Evolutionary conservation across 2,797 vertebrate genomes (phyloP).

Genomic region (Sarcoramphus papa): DNA sequence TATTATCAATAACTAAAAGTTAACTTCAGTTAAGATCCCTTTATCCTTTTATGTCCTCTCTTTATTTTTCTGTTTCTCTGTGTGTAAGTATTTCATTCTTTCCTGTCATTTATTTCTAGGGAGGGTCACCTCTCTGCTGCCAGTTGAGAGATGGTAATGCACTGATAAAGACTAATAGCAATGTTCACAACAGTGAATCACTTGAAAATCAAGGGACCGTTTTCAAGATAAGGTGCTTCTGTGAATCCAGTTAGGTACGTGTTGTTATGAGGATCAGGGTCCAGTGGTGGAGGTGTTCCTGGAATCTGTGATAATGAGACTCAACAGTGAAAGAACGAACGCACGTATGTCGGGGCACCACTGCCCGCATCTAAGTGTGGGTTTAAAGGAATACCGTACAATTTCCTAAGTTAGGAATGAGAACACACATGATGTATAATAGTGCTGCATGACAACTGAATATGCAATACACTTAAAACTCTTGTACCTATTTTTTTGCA

Average conservation of each 20-base stretch:
- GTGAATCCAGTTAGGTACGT: neutral
- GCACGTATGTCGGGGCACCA: rapidly evolving
- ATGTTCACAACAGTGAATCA: neutral
- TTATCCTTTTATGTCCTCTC: neutral
- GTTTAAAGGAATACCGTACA: neutral
- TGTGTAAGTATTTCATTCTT: neutral
- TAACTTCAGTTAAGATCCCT: neutral
- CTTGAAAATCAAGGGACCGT: neutral
- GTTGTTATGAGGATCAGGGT: neutral
- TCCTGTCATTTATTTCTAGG: neutral
- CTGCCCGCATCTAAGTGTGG: neutral
- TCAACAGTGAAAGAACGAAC: neutral
- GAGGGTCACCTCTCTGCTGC: neutral
- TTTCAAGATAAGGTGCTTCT: neutral
- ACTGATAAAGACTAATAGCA: neutral
- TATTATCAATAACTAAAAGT: neutral
- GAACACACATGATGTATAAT: neutral
- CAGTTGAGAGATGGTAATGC: neutral
- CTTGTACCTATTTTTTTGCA: neutral
- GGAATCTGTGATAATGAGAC: neutral
- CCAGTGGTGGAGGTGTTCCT: neutral
- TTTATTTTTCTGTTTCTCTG: neutral
- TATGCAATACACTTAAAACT: neutral
- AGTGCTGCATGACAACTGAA: neutral
- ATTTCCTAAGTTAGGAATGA: neutral